A percentile compares a stretch with the other conserved stretches of the same genome.
Evolutionary conservation across 2,113 vertebrate species (phyloP).

Genomic region (Mirza zaza): DNA sequence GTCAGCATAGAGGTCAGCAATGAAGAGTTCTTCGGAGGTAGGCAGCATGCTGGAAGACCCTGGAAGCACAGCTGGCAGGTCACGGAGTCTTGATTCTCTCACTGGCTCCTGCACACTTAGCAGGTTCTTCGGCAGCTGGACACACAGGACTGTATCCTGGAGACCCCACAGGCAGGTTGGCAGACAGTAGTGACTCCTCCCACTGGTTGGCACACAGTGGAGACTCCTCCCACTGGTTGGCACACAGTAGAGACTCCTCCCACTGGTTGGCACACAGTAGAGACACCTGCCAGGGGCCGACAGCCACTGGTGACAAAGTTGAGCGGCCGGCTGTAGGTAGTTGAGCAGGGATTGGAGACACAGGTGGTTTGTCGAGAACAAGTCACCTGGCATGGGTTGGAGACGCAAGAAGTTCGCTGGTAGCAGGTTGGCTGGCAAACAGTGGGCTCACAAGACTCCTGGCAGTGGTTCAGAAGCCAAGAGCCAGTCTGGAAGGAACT

Average conservation of each 20-base stretch:
- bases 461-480: constrained; percentile 78
- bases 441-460: constrained; percentile 42
- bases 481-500: constrained; percentile 77
- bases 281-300: constrained; percentile 49
- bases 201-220: constrained; percentile 36
- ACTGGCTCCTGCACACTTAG: not conserved
- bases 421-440: constrained; percentile 62
- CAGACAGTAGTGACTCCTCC: not conserved
- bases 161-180: constrained; percentile 50
- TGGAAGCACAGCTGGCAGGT: constrained; percentile 40
- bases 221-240: constrained; percentile 24
- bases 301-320: constrained; percentile 61
- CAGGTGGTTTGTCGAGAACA: constrained; percentile 52
- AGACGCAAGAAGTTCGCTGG: constrained; percentile 48
- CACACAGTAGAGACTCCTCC: constrained; percentile 35
- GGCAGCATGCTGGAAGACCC: constrained; percentile 31
- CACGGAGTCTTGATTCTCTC: not conserved
- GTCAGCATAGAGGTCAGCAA: not conserved
- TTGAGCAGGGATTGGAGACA: constrained; percentile 63
- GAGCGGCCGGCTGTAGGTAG: constrained; percentile 58
- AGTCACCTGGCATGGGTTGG: constrained; percentile 51
- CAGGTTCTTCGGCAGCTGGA: constrained; percentile 67
- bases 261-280: constrained; percentile 38
- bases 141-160: constrained; percentile 46
- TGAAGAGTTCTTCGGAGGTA: not conserved